Evolutionary conservation across 2,113 vertebrate species (phyloP), one percentile per base, ranked within the genome.

Genomic region (Cacatua alba): DNA sequence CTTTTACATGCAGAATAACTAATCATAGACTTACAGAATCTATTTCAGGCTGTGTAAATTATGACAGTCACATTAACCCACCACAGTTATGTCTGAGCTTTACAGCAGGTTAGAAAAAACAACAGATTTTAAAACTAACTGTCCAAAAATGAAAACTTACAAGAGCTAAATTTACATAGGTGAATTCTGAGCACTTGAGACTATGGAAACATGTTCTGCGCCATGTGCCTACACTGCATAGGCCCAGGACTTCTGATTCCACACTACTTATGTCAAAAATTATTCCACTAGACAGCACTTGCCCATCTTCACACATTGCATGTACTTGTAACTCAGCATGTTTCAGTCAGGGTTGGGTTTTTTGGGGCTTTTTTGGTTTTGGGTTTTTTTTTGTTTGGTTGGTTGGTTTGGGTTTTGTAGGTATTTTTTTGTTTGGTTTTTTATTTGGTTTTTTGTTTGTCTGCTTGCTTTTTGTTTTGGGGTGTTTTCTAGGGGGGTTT

Each of bases 171-270:
- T 48, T 55, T 48, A 57, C 4, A 7, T 8, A 33, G 3, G 13
- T 82, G 37, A 75, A 57, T 72, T 68, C 44, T 6, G 6, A 79
- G 62, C 19, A 29, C 10, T 19, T 53, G 21, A 79, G 33, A 72
- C 8, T 37, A 13, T 25, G 41, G 19, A 49, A 83, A 39, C 6
- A 21, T 2, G 1, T 13, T 76, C 53, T 48, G 29, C 28, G 24
- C 39, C 71, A 64, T 11, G 4, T 9, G 26, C 11, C 39, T 74
- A 48, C 2, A 18, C 11, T 0, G 3, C 2, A 35, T 7, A 70
- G 37, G 26, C 10, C 31, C 2, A 4, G 23, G 24, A 4, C 29
- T 86, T 82, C 83, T 0, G 0, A 65, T 67, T 60, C 25, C 48
- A 69, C 46, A 6, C 3, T 0, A 10, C 8, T 43, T 57, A 16